Conservation (phyloP, 1,140 invertebrate species). For the Procambarus clarkii region DNA sequence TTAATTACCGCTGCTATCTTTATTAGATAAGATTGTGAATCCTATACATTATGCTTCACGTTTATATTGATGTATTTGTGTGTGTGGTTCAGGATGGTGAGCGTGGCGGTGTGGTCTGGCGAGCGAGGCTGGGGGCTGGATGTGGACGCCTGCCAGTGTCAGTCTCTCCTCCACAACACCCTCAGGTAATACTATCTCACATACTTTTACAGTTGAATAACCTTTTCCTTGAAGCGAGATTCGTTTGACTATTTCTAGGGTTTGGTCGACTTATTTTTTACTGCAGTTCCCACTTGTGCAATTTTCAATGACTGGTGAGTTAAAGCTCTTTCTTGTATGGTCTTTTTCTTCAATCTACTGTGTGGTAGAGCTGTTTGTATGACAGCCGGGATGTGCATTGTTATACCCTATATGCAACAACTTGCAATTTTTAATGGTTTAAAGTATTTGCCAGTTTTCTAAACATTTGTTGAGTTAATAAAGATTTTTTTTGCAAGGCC, state of each 20-base stretch:
- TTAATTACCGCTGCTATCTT: background rate
- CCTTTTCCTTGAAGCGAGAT: background rate
- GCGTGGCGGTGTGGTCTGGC: conserved; percentile 33
- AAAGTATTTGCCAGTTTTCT: too few species aligned
- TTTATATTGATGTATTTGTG: background rate
- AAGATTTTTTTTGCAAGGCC: too few species aligned
- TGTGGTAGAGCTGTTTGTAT: background rate
- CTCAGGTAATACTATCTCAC: background rate
- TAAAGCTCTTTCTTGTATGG: background rate
- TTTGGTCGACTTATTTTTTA: background rate
- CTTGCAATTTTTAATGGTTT: too few species aligned
- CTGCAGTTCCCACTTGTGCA: background rate
- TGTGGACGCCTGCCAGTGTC: background rate
- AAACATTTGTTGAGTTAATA: too few species aligned
- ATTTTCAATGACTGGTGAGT: background rate
- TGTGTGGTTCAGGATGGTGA: background rate
- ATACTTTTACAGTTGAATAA: background rate
- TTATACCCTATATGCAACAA: too few species aligned
- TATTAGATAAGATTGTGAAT: background rate
- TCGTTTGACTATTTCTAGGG: background rate
- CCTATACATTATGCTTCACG: background rate
- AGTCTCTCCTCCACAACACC: background rate
- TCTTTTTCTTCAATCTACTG: background rate
- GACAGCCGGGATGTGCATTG: too few species aligned
- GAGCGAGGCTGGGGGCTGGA: background rate